Conservation (phyloP, 2,113 vertebrate species). For the Paratilapia polleni region DNA sequence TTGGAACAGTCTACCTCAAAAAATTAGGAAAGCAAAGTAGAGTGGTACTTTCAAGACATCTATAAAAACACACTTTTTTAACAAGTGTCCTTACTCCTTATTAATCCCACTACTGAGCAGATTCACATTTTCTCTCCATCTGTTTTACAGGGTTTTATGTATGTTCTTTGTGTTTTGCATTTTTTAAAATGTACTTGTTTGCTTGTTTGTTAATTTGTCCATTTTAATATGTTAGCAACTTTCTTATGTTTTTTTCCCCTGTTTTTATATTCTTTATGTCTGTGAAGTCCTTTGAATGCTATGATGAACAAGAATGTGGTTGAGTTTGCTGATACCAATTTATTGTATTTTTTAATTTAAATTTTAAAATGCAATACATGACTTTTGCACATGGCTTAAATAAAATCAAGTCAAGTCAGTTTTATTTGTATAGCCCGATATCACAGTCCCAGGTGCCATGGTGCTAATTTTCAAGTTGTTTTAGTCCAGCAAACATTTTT, state of each 20-base stretch:
- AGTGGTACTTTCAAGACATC: not conserved
- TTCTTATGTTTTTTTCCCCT: not conserved
- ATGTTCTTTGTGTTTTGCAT: not conserved
- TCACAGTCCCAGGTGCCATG: not conserved
- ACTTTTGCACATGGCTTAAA: not conserved
- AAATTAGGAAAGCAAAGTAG: not conserved
- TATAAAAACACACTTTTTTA: not conserved
- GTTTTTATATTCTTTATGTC: not conserved
- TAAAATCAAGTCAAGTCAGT: not conserved
- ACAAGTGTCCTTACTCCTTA: not conserved
- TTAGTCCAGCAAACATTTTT: not conserved
- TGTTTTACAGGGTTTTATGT: not conserved
- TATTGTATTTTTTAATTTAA: not conserved
- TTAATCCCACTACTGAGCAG: not conserved
- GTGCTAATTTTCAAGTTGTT: not conserved
- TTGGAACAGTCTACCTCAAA: not conserved
- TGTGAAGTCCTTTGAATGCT: not conserved
- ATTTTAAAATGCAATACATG: not conserved
- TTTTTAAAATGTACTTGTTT: not conserved
- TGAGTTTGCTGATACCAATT: not conserved
- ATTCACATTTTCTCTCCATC: not conserved
- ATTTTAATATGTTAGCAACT: not conserved
- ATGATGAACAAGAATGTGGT: not conserved
- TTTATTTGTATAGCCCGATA: not conserved
- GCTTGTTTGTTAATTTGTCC: not conserved